These are phyloP conservation scores for Prenolepis imparis DNA, from an alignment of 2,888 invertebrate species.

Conservation along the genomic window DNA sequence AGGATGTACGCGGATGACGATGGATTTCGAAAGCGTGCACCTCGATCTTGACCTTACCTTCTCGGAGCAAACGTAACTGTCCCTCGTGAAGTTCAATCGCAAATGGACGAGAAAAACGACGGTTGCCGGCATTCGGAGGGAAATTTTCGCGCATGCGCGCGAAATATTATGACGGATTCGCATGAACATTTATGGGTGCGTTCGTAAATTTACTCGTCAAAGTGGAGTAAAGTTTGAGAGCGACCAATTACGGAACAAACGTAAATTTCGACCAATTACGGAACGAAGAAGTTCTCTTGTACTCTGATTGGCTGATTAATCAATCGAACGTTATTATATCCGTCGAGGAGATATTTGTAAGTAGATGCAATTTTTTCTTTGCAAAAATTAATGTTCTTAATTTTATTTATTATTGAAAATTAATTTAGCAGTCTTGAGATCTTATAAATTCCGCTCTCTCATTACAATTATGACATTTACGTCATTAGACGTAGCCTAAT, in stretches of 20 bases:
- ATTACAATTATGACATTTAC: no score
- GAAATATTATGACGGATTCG: not conserved
- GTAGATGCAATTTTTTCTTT: no score
- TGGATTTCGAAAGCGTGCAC: constrained; percentile 42
- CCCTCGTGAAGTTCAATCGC: no score
- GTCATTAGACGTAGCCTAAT: no score
- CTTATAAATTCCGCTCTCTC: no score
- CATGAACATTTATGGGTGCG: not conserved
- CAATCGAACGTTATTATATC: no score
- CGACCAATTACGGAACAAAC: not conserved
- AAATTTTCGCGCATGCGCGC: not conserved
- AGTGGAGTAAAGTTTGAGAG: not conserved
- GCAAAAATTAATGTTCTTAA: no score
- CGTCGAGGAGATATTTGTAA: not conserved
- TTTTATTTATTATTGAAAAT: no score
- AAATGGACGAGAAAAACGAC: not conserved
- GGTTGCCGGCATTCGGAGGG: not conserved
- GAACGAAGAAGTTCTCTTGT: no score
- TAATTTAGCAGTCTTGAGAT: no score
- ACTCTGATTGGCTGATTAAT: not conserved
- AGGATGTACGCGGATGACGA: constrained; percentile 32
- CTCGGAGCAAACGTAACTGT: accelerated
- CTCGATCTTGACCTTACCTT: constrained; percentile 43
- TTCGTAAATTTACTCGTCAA: not conserved
- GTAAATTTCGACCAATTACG: not conserved